These are phyloP conservation scores for Horisme vitalbata DNA, from an alignment of 2,888 invertebrate genomes.

Conservation along the genomic window DNA sequence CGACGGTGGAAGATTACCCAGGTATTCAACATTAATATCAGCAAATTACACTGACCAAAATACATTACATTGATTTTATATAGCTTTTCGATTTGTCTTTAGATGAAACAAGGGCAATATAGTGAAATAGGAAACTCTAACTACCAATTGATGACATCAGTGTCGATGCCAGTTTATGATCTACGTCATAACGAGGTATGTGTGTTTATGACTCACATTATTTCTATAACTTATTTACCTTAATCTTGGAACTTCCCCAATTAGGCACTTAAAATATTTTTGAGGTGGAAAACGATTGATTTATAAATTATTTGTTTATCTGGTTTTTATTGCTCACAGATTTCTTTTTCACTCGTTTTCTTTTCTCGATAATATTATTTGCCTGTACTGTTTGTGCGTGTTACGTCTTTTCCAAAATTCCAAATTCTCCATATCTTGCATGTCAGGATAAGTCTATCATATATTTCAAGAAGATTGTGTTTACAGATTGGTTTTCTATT, in stretches of 20 bases:
- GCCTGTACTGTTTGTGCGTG: constrained; percentile 37
- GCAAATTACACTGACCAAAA: not conserved
- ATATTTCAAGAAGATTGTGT: constrained; percentile 57
- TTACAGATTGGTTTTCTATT: constrained; percentile 74
- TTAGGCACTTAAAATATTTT: constrained; percentile 21
- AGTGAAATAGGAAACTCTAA: constrained; percentile 83
- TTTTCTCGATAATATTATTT: constrained; percentile 44
- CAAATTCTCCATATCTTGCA: constrained; percentile 61
- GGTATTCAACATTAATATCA: constrained; percentile 29
- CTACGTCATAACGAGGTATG: constrained; percentile 92
- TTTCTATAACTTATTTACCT: constrained; percentile 3
- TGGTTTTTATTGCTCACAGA: not conserved
- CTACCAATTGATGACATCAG: constrained; percentile 95
- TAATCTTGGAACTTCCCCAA: constrained; percentile 20
- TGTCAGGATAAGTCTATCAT: constrained; percentile 52
- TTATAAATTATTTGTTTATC: not conserved
- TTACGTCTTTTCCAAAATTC: constrained; percentile 53
- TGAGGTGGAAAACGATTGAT: constrained; percentile 18
- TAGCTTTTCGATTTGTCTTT: constrained; percentile 22
- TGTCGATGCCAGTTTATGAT: constrained; percentile 96
- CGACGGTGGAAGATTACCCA: constrained; percentile 81
- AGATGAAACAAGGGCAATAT: constrained; percentile 85
- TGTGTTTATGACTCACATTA: constrained; percentile 18
- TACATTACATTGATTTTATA: not conserved
- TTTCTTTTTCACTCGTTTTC: constrained; percentile 25